These are phyloP conservation scores for Calliphora vomitoria DNA, from an alignment of 2,888 invertebrate genomes.

Conservation along the genomic window DNA sequence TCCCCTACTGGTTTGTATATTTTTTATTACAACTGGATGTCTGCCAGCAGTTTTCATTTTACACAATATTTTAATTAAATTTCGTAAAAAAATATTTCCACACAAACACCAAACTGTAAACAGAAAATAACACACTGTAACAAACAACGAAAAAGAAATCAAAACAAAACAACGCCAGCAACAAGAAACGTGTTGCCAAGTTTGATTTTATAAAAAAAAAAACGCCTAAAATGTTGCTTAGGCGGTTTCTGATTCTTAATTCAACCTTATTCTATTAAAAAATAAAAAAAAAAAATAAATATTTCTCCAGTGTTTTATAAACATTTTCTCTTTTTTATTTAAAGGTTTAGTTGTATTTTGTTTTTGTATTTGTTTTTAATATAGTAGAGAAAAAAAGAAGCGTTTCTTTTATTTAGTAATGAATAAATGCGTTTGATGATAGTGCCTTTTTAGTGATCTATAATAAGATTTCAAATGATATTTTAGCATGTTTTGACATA, in stretches of 20 bases:
- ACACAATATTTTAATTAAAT: not conserved
- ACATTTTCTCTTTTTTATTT: constrained; percentile 32
- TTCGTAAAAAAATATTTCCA: not conserved
- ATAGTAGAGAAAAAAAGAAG: constrained; percentile 38
- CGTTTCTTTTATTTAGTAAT: constrained; percentile 23
- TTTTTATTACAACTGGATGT: constrained; percentile 44
- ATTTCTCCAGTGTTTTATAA: constrained; percentile 26
- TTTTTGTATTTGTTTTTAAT: constrained; percentile 30
- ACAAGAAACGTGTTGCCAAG: not conserved
- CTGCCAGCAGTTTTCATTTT: not conserved
- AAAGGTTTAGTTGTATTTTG: constrained; percentile 24
- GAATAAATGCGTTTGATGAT: constrained; percentile 62
- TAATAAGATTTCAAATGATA: constrained; percentile 44
- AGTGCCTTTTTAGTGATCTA: constrained; percentile 25
- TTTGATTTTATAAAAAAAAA: not conserved
- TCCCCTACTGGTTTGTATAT: constrained; percentile 75
- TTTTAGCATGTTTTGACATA: constrained; percentile 27
- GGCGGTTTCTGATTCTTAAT: not conserved
- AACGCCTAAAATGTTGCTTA: not conserved
- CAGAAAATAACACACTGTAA: not conserved
- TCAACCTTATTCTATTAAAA: not conserved
- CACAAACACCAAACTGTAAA: not conserved
- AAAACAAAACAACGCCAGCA: constrained; percentile 11
- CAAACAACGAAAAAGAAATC: not conserved
- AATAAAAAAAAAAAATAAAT: not conserved